Conservation (phyloP, 1,140 invertebrate species). For the Cherax destructor region DNA sequence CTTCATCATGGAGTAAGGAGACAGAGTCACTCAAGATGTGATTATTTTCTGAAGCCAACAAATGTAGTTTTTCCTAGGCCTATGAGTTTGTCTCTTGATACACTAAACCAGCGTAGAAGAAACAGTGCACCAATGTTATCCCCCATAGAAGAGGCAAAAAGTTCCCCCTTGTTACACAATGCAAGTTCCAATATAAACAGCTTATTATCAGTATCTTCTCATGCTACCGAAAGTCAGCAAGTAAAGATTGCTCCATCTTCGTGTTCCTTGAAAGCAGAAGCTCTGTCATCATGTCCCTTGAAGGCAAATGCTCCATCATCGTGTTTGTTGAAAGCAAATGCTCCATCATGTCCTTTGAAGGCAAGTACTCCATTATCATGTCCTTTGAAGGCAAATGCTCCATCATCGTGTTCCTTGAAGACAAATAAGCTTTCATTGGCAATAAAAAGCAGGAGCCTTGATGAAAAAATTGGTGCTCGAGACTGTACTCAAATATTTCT, state of each 20-base stretch:
- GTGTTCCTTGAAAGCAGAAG: not conserved
- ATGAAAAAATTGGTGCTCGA: not conserved
- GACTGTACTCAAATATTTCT: not conserved
- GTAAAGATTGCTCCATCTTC: not conserved
- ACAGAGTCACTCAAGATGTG: not conserved
- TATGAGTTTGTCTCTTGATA: constrained; percentile 20
- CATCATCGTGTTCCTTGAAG: not conserved
- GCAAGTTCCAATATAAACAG: not conserved
- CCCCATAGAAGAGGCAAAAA: constrained; percentile 52
- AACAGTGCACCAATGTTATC: constrained; percentile 61
- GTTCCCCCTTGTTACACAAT: not conserved
- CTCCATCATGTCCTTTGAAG: not conserved
- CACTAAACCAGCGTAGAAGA: constrained; percentile 6
- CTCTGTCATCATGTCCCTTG: not conserved
- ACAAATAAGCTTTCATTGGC: not conserved
- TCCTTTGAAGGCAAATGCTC: not conserved
- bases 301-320: not conserved
- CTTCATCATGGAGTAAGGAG: not conserved
- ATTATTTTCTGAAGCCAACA: constrained; percentile 1
- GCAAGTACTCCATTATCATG: not conserved
- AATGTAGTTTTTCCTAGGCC: constrained; percentile 19
- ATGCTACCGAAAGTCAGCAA: not conserved
- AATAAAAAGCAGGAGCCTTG: constrained; percentile 32
- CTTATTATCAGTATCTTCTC: not conserved
- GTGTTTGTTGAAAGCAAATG: not conserved